Percentiles rank a stretch among this genome's conserved stretches.
These are phyloP conservation scores for Eclectus roratus DNA, from an alignment of 2,113 vertebrate genomes.

Conservation along the genomic window DNA sequence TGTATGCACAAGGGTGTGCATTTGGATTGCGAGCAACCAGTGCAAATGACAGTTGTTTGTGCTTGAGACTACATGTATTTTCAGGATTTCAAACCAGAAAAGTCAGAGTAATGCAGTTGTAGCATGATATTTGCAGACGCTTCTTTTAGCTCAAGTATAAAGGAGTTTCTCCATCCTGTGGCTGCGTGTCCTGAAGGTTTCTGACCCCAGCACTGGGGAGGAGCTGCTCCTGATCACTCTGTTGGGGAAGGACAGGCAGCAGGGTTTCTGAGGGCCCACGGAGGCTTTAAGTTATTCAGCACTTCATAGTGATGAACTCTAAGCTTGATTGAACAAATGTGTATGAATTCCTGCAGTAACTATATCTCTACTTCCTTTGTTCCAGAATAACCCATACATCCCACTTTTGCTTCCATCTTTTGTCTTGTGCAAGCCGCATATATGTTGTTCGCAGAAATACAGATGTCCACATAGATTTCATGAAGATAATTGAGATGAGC, in stretches of 20 bases:
- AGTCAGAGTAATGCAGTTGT: accelerated
- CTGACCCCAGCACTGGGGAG: accelerated
- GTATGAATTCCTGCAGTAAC: background rate
- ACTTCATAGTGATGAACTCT: background rate
- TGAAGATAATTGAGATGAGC: background rate
- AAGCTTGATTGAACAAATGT: background rate
- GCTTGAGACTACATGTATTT: accelerated
- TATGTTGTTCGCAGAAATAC: background rate
- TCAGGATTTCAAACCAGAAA: too few species aligned
- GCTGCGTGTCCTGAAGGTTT: background rate
- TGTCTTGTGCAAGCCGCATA: background rate
- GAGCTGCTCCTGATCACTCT: accelerated
- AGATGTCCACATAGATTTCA: background rate
- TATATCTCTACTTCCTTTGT: background rate
- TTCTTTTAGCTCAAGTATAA: too few species aligned
- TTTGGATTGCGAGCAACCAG: background rate
- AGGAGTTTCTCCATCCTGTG: background rate
- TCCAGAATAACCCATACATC: background rate
- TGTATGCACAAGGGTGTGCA: accelerated
- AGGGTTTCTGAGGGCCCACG: background rate
- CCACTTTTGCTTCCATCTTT: background rate
- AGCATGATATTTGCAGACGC: background rate
- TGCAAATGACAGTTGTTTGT: too few species aligned
- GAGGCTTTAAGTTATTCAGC: background rate
- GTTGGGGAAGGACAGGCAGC: too few species aligned